A percentile compares a stretch with the other conserved stretches of the same genome.
phyloP scores from a whole-genome alignment of 1,140 invertebrate species.

The Leptinotarsa undecemlineata region DNA sequence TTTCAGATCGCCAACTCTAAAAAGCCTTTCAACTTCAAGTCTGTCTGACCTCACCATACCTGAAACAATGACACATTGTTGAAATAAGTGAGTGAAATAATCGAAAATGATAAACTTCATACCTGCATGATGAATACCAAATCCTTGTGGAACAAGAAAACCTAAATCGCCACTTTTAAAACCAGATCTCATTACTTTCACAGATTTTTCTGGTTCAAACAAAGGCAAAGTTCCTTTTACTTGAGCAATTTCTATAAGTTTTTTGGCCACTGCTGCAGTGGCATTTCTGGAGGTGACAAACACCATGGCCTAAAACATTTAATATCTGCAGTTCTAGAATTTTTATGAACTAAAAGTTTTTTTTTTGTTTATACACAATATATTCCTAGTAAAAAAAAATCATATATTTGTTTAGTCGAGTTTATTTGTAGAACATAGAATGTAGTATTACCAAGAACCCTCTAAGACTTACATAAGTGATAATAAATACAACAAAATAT shows the following conservation, averaged over 20 bases:
- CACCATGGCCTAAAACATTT: slow-evolving; percentile 78
- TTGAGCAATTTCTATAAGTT: slow-evolving; percentile 52
- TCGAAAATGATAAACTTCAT: slow-evolving; percentile 11
- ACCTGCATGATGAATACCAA: slow-evolving; percentile 97
- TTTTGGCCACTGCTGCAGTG: slow-evolving; percentile 80
- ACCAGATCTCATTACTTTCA: slow-evolving; percentile 55
- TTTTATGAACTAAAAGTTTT: not conserved
- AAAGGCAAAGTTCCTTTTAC: slow-evolving; percentile 71
- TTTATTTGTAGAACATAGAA: too few species aligned
- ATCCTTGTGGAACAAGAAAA: slow-evolving; percentile 85
- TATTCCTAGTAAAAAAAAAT: not conserved
- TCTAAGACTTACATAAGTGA: too few species aligned
- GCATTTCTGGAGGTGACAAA: slow-evolving; percentile 98
- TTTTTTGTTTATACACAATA: not conserved
- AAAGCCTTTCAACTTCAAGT: slow-evolving; percentile 80
- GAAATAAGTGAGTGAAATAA: not conserved
- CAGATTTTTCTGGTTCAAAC: slow-evolving; percentile 68
- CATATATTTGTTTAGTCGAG: not conserved
- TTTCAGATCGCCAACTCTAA: slow-evolving; percentile 85
- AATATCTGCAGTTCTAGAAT: not conserved
- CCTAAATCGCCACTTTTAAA: slow-evolving; percentile 61
- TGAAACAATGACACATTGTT: slow-evolving; percentile 24
- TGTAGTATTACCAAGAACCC: too few species aligned
- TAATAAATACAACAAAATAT: not conserved
- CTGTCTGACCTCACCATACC: slow-evolving; percentile 86